These are phyloP conservation scores for Sus cebifrons DNA, from an alignment of 2,797 vertebrate species.

Conservation along the genomic window DNA sequence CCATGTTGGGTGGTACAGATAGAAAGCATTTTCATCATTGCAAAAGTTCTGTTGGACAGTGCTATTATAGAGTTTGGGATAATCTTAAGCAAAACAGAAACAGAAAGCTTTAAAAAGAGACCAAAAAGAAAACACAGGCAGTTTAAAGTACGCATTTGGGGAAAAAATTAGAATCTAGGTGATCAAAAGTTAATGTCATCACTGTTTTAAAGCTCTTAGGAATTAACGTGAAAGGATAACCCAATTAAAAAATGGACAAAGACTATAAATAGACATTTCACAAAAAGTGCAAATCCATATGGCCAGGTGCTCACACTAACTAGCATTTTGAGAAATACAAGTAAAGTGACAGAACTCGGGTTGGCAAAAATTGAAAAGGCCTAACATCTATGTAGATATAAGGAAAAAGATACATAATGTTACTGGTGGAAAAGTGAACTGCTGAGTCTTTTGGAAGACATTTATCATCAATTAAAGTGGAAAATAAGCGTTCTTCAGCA, in stretches of 20 bases:
- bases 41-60: background rate
- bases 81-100: background rate
- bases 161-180: background rate
- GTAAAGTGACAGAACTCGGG: background rate
- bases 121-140: background rate
- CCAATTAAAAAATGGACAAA: background rate
- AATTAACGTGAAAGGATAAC: background rate
- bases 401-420: background rate
- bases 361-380: slow-evolving; percentile 35
- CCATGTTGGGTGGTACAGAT: background rate
- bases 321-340: slow-evolving; percentile 25
- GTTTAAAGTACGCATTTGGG: background rate
- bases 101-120: background rate
- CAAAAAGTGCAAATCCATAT: background rate
- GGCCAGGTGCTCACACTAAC: background rate
- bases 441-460: background rate
- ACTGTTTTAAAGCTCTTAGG: background rate
- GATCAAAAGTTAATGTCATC: background rate
- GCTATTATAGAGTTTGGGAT: background rate
- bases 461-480: background rate
- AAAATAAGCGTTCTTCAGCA: background rate
- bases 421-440: background rate
- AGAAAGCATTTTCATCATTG: background rate
- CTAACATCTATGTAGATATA: background rate
- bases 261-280: background rate